phyloP scores from a whole-genome alignment of 2,888 invertebrate species.

The Globia sparganii region DNA sequence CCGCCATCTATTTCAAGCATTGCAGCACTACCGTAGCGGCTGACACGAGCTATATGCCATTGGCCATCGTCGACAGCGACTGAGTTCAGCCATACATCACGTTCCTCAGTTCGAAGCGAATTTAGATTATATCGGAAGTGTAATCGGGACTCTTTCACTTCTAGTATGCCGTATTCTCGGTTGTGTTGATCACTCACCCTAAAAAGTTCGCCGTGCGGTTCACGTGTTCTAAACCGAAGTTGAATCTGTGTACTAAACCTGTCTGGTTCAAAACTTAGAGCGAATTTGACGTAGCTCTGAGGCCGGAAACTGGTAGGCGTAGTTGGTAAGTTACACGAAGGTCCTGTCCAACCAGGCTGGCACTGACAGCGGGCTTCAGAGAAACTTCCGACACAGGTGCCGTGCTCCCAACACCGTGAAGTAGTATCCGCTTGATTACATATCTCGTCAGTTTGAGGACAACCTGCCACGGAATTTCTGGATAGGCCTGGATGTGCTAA shows the following conservation, averaged over 20 bases:
- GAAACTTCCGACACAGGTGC: constrained; percentile 97
- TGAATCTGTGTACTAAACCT: constrained; percentile 98
- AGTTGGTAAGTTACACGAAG: constrained; percentile 95
- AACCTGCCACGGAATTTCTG: constrained; percentile 96
- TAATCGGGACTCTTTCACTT: constrained; percentile 97
- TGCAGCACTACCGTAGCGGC: constrained; percentile 97
- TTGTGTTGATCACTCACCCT: constrained; percentile 98
- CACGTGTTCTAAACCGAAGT: constrained; percentile 97
- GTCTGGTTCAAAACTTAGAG: constrained; percentile 97
- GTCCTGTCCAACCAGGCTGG: constrained; percentile 98
- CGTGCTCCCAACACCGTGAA: constrained; percentile 97
- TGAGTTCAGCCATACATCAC: constrained; percentile 96
- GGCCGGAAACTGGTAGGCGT: constrained; percentile 97
- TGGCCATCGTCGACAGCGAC: constrained; percentile 98
- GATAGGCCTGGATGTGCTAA: constrained; percentile 97
- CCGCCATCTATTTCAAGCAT: constrained; percentile 98
- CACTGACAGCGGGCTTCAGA: constrained; percentile 98
- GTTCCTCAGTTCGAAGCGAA: constrained; percentile 96
- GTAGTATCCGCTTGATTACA: constrained; percentile 97
- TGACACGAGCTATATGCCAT: constrained; percentile 98
- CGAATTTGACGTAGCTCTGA: constrained; percentile 99
- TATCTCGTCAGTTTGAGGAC: constrained; percentile 97
- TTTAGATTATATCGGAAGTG: constrained; percentile 98
- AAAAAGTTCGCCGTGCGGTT: constrained; percentile 98
- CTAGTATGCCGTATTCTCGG: constrained; percentile 97